Evolutionary conservation across 2,113 vertebrate species (phyloP).

Genomic region (Ginglymostoma cirratum): DNA sequence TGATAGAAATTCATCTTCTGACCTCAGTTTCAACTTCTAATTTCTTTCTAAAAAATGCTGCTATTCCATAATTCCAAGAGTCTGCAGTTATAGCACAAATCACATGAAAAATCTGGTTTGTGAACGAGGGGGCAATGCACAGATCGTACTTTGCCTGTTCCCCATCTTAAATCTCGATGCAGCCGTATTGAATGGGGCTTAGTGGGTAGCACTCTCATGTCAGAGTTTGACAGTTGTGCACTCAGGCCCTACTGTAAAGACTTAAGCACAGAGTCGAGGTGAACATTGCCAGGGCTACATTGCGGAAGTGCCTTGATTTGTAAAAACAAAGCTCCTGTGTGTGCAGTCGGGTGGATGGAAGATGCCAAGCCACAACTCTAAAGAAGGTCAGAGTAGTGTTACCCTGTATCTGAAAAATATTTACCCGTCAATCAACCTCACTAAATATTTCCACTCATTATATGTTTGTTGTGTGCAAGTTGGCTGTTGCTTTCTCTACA

Average conservation of each 20-base stretch:
- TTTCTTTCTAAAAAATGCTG: not conserved
- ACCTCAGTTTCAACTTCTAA: not conserved
- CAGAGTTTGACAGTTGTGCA: not conserved
- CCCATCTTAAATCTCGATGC: not conserved
- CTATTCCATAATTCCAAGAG: not conserved
- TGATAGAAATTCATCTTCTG: not conserved
- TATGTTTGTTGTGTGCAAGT: not conserved
- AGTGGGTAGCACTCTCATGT: not conserved
- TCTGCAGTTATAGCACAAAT: not conserved
- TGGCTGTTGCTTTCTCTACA: not conserved
- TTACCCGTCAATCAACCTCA: not conserved
- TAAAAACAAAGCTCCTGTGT: not conserved
- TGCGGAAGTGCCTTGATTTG: not conserved
- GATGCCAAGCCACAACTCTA: not conserved
- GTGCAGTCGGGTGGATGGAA: not conserved
- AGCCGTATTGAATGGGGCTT: not conserved
- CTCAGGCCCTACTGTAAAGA: not conserved
- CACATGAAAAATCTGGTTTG: not conserved
- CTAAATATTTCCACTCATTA: not conserved
- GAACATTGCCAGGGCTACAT: not conserved
- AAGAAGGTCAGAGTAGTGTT: not conserved
- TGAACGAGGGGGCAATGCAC: not conserved
- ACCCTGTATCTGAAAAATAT: not conserved
- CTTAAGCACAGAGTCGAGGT: not conserved
- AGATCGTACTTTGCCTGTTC: not conserved